phyloP scores from a whole-genome alignment of 2,113 vertebrate genomes.

The Forbesichthys agassizii region DNA sequence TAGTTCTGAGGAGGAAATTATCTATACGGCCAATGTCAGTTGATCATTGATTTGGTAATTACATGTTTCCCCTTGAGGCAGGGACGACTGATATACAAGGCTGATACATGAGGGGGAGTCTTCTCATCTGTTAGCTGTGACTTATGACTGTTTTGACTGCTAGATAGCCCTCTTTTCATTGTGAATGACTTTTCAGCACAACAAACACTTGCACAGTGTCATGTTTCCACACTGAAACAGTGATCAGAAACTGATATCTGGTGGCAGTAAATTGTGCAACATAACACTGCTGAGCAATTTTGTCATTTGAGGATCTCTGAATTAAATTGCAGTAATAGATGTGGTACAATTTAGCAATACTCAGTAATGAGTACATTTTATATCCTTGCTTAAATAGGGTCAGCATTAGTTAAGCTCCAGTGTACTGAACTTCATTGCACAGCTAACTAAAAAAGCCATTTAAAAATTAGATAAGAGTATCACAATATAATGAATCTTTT shows the following conservation, averaged over 20 bases:
- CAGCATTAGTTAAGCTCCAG: conserved; percentile 2
- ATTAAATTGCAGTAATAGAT: conserved; percentile 44
- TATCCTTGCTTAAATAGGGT: conserved; percentile 5
- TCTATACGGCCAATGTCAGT: conserved; percentile 65
- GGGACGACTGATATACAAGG: conserved; percentile 60
- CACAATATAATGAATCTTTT: conserved; percentile 40
- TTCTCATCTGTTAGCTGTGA: conserved; percentile 60
- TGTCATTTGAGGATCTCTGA: conserved; percentile 42
- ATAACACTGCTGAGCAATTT: conserved; percentile 55
- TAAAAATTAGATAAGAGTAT: conserved; percentile 37
- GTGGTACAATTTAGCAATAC: conserved; percentile 26
- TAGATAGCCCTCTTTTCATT: conserved; percentile 54
- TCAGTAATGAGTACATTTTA: conserved; percentile 29
- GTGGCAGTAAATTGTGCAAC: conserved; percentile 64
- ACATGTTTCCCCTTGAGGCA: conserved; percentile 60
- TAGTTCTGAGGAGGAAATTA: conserved; percentile 51
- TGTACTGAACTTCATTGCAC: conserved; percentile 24
- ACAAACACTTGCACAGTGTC: conserved; percentile 64
- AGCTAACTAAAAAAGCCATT: conserved; percentile 32
- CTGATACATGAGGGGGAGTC: conserved; percentile 49
- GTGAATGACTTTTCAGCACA: conserved; percentile 68
- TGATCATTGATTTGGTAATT: conserved; percentile 73
- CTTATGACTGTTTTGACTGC: conserved; percentile 62
- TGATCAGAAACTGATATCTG: conserved; percentile 47
- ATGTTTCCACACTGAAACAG: conserved; percentile 60